Percentiles rank a stretch among this genome's conserved stretches.
These are phyloP conservation scores for Atherinomorus stipes DNA, from an alignment of 2,113 vertebrate genomes.

Conservation along the genomic window DNA sequence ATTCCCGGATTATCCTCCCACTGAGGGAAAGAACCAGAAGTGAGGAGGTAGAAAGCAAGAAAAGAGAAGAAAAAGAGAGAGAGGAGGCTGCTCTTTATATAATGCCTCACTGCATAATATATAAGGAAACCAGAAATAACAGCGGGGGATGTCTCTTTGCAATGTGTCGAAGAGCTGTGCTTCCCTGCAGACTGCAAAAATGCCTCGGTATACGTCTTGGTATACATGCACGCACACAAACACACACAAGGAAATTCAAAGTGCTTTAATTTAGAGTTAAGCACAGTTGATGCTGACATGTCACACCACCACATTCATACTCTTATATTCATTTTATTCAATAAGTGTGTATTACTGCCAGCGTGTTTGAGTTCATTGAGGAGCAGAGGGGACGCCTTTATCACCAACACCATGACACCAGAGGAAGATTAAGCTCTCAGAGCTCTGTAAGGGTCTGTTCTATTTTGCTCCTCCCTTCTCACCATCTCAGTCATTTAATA, in stretches of 20 bases:
- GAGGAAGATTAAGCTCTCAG: slow-evolving; percentile 1
- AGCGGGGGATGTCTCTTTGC: slow-evolving; percentile 58
- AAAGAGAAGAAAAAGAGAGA: slow-evolving; percentile 34
- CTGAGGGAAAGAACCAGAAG: slow-evolving; percentile 67
- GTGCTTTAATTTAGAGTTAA: slow-evolving; percentile 18
- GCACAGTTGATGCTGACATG: slow-evolving; percentile 5
- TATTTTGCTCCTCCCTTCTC: background rate
- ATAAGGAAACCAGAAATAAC: slow-evolving; percentile 66
- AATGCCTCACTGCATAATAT: slow-evolving; percentile 73
- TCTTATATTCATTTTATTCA: background rate
- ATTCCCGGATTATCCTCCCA: slow-evolving; percentile 70
- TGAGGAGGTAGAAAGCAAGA: slow-evolving; percentile 38
- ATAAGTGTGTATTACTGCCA: background rate
- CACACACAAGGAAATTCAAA: background rate
- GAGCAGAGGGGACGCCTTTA: slow-evolving; percentile 18
- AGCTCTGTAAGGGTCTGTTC: slow-evolving; percentile 11
- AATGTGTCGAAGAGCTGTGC: slow-evolving; percentile 42
- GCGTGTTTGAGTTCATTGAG: slow-evolving; percentile 6
- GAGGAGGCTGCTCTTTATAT: slow-evolving; percentile 72
- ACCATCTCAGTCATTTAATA: background rate
- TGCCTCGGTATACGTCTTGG: slow-evolving; percentile 1
- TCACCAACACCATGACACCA: slow-evolving; percentile 22
- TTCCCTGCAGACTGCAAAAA: slow-evolving; percentile 51
- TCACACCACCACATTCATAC: slow-evolving; percentile 7
- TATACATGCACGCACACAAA: slow-evolving; percentile 15